A percentile compares a stretch with the other conserved stretches of the same genome.
Evolutionary conservation across 2,888 invertebrate genomes (phyloP).

Genomic region (Alcis repandata): DNA sequence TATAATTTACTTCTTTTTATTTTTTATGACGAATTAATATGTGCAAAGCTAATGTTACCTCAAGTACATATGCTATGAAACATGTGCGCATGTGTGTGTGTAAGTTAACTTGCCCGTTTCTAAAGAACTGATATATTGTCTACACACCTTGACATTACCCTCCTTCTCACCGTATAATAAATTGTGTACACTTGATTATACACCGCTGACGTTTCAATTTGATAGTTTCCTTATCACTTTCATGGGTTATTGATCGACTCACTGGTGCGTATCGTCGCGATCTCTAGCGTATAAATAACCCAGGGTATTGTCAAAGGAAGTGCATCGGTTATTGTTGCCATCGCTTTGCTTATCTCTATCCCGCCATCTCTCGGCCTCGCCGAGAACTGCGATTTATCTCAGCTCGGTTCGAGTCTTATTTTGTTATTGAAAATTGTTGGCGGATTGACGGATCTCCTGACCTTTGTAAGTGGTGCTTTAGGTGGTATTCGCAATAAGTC

Average conservation of each 20-base stretch:
- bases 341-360: constrained; percentile 74
- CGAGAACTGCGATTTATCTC: constrained; percentile 74
- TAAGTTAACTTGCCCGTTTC: neutral
- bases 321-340: constrained; percentile 84
- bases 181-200: constrained; percentile 68
- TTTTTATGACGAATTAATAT: neutral
- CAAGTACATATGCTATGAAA: neutral
- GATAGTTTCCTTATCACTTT: constrained; percentile 78
- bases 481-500: constrained; percentile 47
- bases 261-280: constrained; percentile 71
- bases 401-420: constrained; percentile 70
- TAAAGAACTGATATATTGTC: constrained; percentile 10
- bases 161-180: constrained; percentile 59
- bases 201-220: constrained; percentile 77
- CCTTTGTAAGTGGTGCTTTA: constrained; percentile 46
- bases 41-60: neutral
- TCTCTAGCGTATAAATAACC: constrained; percentile 75
- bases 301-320: constrained; percentile 80
- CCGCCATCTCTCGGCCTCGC: constrained; percentile 66
- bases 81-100: neutral
- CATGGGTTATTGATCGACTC: constrained; percentile 81
- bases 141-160: constrained; percentile 18
- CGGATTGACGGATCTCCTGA: constrained; percentile 62
- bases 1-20: neutral
- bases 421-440: constrained; percentile 74